Evolutionary conservation across 2,113 vertebrate genomes (phyloP).

Genomic region (Poeciliopsis turrubarensis): DNA sequence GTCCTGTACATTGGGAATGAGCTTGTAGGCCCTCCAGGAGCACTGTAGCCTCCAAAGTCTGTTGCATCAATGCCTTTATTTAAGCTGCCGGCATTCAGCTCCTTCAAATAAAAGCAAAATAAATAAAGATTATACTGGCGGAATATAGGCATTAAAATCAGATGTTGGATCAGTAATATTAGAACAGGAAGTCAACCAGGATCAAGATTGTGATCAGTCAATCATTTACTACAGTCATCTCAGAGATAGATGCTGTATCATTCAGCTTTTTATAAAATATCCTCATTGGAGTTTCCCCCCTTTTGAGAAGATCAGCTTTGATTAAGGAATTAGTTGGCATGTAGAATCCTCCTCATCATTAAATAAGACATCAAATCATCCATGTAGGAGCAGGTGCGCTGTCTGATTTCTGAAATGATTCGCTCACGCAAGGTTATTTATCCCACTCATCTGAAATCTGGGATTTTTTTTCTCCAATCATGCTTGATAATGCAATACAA

Average conservation of each 20-base stretch:
- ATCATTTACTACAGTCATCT: slow-evolving; percentile 88
- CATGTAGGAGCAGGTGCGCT: not conserved
- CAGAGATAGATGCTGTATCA: slow-evolving; percentile 74
- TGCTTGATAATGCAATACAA: not conserved
- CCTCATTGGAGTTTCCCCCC: slow-evolving; percentile 85
- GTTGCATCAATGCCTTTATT: slow-evolving; percentile 46
- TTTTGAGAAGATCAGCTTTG: slow-evolving; percentile 58
- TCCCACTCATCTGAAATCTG: not conserved
- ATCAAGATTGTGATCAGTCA: slow-evolving; percentile 36
- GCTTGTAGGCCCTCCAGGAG: slow-evolving; percentile 61
- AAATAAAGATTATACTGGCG: not conserved
- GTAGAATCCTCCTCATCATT: slow-evolving; percentile 9
- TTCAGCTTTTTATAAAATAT: slow-evolving; percentile 83
- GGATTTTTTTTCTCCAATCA: not conserved
- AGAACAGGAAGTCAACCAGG: slow-evolving; percentile 6
- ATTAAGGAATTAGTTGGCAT: slow-evolving; percentile 29
- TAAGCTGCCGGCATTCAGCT: slow-evolving; percentile 78
- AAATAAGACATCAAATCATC: slow-evolving; percentile 9
- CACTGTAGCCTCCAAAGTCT: slow-evolving; percentile 22
- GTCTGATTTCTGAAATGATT: slow-evolving; percentile 19
- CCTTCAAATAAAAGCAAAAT: slow-evolving; percentile 67
- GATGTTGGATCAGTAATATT: slow-evolving; percentile 11
- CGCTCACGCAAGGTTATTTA: not conserved
- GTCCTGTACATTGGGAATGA: slow-evolving; percentile 39
- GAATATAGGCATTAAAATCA: not conserved